phyloP scores from a whole-genome alignment of 2,888 invertebrate genomes.

The Anorthoa munda region DNA sequence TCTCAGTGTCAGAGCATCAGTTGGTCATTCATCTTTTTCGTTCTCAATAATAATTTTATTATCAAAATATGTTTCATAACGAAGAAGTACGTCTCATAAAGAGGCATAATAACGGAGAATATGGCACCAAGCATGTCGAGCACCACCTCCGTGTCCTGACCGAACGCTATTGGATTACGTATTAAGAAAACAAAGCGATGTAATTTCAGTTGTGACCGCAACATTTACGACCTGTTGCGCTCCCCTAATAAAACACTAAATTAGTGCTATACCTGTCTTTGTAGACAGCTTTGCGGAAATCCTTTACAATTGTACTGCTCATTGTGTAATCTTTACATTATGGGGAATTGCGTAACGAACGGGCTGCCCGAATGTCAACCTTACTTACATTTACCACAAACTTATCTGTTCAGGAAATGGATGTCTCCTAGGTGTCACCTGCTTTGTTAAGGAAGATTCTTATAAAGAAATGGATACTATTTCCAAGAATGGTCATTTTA shows the following conservation, averaged over 20 bases:
- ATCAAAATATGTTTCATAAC: neutral
- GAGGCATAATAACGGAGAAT: neutral
- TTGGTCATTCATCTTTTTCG: neutral
- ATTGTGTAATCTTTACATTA: slow-evolving; percentile 43
- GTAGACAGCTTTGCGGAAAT: slow-evolving; percentile 40
- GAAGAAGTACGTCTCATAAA: slow-evolving; percentile 3
- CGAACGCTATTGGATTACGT: slow-evolving; percentile 80
- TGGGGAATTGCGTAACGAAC: slow-evolving; percentile 17
- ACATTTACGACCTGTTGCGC: slow-evolving; percentile 82
- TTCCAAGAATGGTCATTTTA: slow-evolving; percentile 8
- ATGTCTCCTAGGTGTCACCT: neutral
- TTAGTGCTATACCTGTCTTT: slow-evolving; percentile 49
- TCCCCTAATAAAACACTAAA: slow-evolving; percentile 57
- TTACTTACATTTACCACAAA: slow-evolving; percentile 1
- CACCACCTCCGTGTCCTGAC: slow-evolving; percentile 58
- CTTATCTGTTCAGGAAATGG: slow-evolving; percentile 13
- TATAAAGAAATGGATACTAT: neutral
- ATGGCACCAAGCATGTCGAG: slow-evolving; percentile 32
- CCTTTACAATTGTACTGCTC: slow-evolving; percentile 33
- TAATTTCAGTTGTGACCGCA: slow-evolving; percentile 84
- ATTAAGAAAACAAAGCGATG: slow-evolving; percentile 83
- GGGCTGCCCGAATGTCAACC: slow-evolving; percentile 13
- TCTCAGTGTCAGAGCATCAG: neutral
- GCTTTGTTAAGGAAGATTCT: slow-evolving; percentile 6
- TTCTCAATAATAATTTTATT: neutral